phyloP scores from a whole-genome alignment of 2,797 vertebrate genomes.

The Enteromius anoplus region DNA sequence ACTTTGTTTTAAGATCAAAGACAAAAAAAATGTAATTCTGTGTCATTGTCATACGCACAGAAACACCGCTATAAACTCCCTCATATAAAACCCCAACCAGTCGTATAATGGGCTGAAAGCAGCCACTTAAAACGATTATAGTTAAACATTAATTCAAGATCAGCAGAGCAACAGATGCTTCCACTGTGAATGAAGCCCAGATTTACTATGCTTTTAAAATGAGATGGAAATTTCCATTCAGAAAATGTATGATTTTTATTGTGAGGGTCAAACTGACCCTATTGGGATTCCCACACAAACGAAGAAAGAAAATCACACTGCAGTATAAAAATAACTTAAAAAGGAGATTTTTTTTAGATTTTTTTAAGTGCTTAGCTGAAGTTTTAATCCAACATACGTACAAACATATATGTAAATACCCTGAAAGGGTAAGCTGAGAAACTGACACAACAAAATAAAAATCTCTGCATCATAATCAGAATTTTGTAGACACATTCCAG shows the following conservation, averaged over 20 bases:
- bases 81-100: slow-evolving; percentile 9
- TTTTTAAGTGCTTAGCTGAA: too few species aligned
- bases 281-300: too few species aligned
- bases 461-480: too few species aligned
- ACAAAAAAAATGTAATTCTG: neutral
- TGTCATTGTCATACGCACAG: neutral
- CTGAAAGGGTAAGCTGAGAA: too few species aligned
- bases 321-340: too few species aligned
- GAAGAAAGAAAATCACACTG: neutral
- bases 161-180: neutral
- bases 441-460: too few species aligned
- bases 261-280: neutral
- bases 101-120: neutral
- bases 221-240: neutral
- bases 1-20: neutral
- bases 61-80: neutral
- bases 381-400: too few species aligned
- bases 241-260: neutral
- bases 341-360: too few species aligned
- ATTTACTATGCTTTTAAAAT: neutral
- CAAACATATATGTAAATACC: too few species aligned
- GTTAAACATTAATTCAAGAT: slow-evolving; percentile 41
- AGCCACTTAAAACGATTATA: neutral
- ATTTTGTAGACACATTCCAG: too few species aligned
- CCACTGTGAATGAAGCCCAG: neutral